These are phyloP conservation scores for Meda fulgida DNA, from an alignment of 2,797 vertebrate species.

Conservation along the genomic window DNA sequence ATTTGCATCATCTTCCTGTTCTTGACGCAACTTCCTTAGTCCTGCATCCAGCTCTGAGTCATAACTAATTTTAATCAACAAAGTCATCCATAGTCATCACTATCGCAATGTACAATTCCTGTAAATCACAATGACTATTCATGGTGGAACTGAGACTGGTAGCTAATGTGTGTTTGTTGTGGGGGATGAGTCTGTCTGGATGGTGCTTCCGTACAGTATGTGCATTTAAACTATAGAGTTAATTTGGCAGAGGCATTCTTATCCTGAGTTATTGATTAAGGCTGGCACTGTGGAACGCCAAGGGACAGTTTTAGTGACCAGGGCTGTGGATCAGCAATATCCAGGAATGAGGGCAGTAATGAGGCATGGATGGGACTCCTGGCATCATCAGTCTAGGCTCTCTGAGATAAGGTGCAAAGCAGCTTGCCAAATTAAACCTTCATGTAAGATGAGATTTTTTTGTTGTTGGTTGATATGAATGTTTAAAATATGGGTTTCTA, in stretches of 20 bases:
- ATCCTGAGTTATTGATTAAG: constrained; percentile 43
- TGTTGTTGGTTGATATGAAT: neutral
- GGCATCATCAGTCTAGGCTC: constrained; percentile 5
- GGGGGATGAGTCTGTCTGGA: constrained; percentile 5
- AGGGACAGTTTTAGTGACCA: constrained; percentile 41
- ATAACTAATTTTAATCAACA: constrained; percentile 35
- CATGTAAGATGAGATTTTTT: neutral
- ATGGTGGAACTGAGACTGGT: neutral
- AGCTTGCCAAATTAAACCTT: constrained; percentile 17
- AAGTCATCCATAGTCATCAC: constrained; percentile 1
- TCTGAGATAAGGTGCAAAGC: constrained; percentile 16
- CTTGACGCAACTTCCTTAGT: constrained; percentile 9
- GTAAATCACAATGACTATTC: neutral
- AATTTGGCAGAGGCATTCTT: constrained; percentile 14
- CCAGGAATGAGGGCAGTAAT: constrained; percentile 9
- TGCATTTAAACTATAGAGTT: neutral
- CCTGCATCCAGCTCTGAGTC: constrained; percentile 37
- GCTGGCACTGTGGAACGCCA: constrained; percentile 16
- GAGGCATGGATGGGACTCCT: constrained; percentile 21
- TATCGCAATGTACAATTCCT: constrained; percentile 3
- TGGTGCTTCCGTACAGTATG: neutral
- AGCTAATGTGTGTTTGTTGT: neutral
- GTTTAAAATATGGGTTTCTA: neutral
- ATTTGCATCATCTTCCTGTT: constrained; percentile 17
- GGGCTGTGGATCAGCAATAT: constrained; percentile 31